These are phyloP conservation scores for Drosophila teissieri DNA, from an alignment of 1,140 invertebrate genomes.

Conservation along the genomic window DNA sequence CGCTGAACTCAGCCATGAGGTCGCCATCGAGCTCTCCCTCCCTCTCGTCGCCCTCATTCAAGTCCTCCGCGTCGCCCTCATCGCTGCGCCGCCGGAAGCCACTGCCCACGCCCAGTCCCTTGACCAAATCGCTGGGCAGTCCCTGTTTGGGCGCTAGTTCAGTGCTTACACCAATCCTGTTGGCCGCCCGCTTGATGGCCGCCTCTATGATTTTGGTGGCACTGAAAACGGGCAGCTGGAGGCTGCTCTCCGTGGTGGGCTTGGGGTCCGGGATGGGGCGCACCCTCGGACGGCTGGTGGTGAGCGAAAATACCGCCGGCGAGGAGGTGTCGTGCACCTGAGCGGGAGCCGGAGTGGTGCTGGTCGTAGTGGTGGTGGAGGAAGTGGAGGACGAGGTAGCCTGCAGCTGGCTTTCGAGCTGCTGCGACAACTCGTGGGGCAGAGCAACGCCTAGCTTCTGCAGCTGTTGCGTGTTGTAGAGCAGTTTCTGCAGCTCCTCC, in stretches of 20 bases:
- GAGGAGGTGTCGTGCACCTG: conserved; percentile 63
- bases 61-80: conserved; percentile 6
- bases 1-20: conserved; percentile 78
- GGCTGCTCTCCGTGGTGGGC: conserved; percentile 61
- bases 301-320: conserved; percentile 77
- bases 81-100: conserved; percentile 73
- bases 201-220: conserved; percentile 82
- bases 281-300: conserved; percentile 58
- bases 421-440: conserved; percentile 72
- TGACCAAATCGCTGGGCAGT: conserved; percentile 9
- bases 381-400: conserved; percentile 26
- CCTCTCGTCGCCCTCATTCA: background rate
- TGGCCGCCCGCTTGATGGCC: conserved; percentile 77
- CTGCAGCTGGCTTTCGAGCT: conserved; percentile 71
- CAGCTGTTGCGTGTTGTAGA: conserved; percentile 79
- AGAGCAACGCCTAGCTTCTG: conserved; percentile 85
- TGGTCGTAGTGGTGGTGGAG: conserved; percentile 7
- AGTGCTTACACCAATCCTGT: conserved; percentile 75
- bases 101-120: conserved; percentile 34
- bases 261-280: conserved; percentile 29
- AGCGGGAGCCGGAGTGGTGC: conserved; percentile 23
- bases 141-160: conserved; percentile 46
- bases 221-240: conserved; percentile 76
- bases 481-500: conserved; percentile 73
- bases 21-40: conserved; percentile 67